Conservation (phyloP, 2,888 invertebrate species). For the Drosophila flavopinicola region DNA sequence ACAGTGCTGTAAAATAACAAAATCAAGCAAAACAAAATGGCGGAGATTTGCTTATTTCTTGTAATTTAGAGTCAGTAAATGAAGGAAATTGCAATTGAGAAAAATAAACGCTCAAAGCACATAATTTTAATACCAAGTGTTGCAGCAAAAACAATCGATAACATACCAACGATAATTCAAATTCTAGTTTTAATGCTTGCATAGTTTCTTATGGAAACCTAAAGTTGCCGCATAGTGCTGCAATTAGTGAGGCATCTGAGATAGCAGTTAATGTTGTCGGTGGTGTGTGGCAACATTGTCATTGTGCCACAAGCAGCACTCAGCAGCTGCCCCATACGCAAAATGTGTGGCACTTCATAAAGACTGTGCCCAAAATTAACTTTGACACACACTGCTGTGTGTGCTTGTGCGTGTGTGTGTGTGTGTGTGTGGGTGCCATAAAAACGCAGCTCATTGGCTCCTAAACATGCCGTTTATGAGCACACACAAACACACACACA, state of each 20-base stretch:
- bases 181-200: no score
- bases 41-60: no score
- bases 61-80: no score
- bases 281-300: slow-evolving; percentile 22
- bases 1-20: no score
- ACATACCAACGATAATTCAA: no score
- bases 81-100: no score
- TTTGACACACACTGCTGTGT: slow-evolving; percentile 47
- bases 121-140: no score
- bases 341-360: slow-evolving; percentile 47
- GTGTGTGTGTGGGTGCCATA: slow-evolving; percentile 43
- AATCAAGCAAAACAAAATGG: no score
- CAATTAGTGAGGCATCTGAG: slow-evolving; percentile 10
- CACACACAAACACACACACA: slow-evolving; percentile 16
- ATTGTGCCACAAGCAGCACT: slow-evolving; percentile 25
- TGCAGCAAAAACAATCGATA: no score
- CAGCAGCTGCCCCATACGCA: slow-evolving; percentile 19
- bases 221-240: not conserved
- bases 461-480: slow-evolving; percentile 63
- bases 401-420: slow-evolving; percentile 2
- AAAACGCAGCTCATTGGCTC: slow-evolving; percentile 67
- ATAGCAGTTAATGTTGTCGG: slow-evolving; percentile 16
- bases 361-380: slow-evolving; percentile 62
- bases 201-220: not conserved
- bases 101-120: no score